Evolutionary conservation across 1,140 invertebrate species (phyloP), one percentile per base, ranked within the genome.

Genomic region (Calephelis virginiensis): DNA sequence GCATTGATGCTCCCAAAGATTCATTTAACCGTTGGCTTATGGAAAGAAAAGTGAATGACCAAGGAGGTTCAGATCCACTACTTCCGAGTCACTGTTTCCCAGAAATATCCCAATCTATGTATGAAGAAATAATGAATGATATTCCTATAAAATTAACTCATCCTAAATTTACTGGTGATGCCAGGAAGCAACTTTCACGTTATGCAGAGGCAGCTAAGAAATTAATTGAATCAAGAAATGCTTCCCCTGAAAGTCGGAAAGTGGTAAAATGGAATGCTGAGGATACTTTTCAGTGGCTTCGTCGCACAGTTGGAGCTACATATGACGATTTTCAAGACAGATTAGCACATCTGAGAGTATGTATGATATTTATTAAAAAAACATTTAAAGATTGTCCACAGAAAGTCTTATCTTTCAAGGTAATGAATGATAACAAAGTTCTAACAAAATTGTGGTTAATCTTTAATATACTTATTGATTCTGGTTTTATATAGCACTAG

Each of bases 251-350:
- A 82, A 98, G 97, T 81, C 93, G 98, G 69, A 99, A 99, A 92
- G 96, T 99, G 7, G 98, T 99, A 0, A 99, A 99, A 88, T 99
- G 98, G 98, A 98, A 99, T 92, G 98, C 97, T 0, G 98, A 99
- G 83, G 98, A 99, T 77, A 99, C 97, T 3, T 99, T 99, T 90
- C 96, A 97, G 72, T 99, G 98, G 98, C 85, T 99, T 38, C 93
- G 98, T 81, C 94, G 96, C 82, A 98, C 97, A 11, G 95, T 98
- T n/a, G 98, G 97, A 60, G 97, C 97, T 28, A 97, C 97, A 1
- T 99, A 98, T 92, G 98, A 99, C 89, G 98, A 99, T 92, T 98
- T 97, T 89, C 96, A 97, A 90, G 97, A 97, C 77, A 92, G 95
- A 80, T 82, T 95, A 59, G 92, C 93, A 43, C 95, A 95, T 91